These are phyloP conservation scores for Scyliorhinus canicula DNA, from an alignment of 2,797 vertebrate genomes.

Conservation along the genomic window DNA sequence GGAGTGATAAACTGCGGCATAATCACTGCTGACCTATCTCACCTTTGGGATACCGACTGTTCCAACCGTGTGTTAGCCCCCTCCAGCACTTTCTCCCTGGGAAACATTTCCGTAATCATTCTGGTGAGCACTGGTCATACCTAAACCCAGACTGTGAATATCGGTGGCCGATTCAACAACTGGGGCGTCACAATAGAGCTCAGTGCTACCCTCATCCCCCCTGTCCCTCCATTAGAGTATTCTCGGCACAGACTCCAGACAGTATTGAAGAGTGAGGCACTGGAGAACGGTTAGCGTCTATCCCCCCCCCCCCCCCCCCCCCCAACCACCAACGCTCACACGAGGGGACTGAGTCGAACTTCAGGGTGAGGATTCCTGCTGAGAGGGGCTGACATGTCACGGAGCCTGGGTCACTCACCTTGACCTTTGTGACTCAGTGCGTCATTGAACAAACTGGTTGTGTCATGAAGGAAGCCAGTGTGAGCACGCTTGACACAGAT, in stretches of 20 bases:
- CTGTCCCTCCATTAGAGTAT: background rate
- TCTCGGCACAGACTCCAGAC: background rate
- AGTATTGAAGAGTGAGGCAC: background rate
- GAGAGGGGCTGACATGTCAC: background rate
- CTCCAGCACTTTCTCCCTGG: background rate
- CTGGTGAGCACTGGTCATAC: background rate
- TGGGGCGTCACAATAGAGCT: background rate
- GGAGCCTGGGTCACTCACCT: background rate
- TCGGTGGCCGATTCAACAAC: background rate
- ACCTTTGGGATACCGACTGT: background rate
- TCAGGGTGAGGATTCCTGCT: too few species aligned
- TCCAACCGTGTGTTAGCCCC: background rate
- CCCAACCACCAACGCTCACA: background rate
- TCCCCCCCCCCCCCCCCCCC: too few species aligned
- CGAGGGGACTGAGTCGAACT: background rate
- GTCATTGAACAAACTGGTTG: background rate
- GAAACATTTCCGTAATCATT: background rate
- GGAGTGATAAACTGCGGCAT: background rate
- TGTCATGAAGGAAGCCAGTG: too few species aligned
- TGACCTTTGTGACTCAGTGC: background rate
- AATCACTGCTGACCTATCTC: background rate
- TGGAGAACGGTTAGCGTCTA: too few species aligned
- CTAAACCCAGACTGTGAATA: background rate
- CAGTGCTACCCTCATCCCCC: background rate
- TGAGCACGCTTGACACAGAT: accelerated